phyloP scores from a whole-genome alignment of 2,797 vertebrate species.

The Bucorvus abyssinicus region DNA sequence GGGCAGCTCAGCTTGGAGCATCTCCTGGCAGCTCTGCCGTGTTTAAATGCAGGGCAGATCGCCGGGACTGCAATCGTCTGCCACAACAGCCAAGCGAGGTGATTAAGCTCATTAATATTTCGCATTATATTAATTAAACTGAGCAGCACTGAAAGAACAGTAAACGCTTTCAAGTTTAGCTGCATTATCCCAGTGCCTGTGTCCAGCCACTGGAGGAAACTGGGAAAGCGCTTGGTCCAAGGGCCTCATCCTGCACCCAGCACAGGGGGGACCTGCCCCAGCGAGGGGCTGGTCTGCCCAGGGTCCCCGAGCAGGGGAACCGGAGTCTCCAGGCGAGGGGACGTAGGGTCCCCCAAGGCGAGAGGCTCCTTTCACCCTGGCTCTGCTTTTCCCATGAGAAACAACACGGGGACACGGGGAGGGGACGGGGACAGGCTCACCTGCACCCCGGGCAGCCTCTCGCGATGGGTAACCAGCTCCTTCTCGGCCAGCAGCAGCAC shows the following conservation, averaged over 20 bases:
- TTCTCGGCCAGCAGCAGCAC: slow-evolving; percentile 87
- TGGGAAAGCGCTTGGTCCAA: background rate
- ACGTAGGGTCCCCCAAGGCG: rapidly evolving
- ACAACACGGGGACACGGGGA: rapidly evolving
- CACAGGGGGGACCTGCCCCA: background rate
- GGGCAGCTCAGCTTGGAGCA: background rate
- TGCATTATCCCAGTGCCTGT: background rate
- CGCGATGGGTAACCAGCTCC: slow-evolving; percentile 78
- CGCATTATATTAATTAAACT: background rate
- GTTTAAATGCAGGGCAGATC: background rate
- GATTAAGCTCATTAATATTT: background rate
- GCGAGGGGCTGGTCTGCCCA: background rate
- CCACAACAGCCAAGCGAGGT: background rate
- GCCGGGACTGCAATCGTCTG: background rate
- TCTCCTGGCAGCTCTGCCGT: rapidly evolving
- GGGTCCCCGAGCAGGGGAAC: background rate
- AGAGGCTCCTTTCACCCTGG: background rate
- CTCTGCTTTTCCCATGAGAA: background rate
- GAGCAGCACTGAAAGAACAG: background rate
- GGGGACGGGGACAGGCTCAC: slow-evolving; percentile 64
- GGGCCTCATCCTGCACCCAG: background rate
- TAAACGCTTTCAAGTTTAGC: background rate
- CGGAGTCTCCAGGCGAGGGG: background rate
- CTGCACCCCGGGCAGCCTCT: slow-evolving; percentile 83
- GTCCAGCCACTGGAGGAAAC: background rate